phyloP scores from a whole-genome alignment of 2,113 vertebrate species.

The Anarhynchus alexandrinus region DNA sequence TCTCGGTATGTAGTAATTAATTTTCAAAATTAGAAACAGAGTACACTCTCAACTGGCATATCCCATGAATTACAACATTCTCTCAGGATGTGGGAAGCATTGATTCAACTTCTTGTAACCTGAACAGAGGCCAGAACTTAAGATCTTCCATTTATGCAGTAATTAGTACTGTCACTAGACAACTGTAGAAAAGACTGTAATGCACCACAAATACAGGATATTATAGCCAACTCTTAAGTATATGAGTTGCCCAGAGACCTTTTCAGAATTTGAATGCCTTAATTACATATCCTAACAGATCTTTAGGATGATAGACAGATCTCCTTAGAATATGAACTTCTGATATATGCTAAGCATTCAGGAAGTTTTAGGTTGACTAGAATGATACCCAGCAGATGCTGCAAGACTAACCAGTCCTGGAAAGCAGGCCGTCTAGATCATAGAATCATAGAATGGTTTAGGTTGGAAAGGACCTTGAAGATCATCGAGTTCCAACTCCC shows the following conservation, averaged over 20 bases:
- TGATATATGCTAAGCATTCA: background rate
- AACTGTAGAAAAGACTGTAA: background rate
- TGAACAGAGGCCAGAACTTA: background rate
- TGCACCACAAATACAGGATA: background rate
- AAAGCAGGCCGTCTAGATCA: background rate
- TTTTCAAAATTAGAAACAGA: background rate
- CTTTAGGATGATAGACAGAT: background rate
- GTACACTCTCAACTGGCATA: background rate
- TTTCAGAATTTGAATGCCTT: background rate
- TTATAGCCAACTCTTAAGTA: background rate
- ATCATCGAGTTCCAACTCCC: too few relatives aligned
- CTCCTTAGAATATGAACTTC: background rate
- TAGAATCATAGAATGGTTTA: too few relatives aligned
- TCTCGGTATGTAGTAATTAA: background rate
- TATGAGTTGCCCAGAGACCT: background rate
- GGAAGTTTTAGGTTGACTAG: background rate
- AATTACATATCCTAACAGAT: background rate
- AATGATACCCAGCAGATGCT: background rate
- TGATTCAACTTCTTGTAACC: background rate
- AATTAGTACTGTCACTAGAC: background rate
- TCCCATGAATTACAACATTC: background rate
- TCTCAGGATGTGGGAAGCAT: background rate
- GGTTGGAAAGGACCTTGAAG: too few relatives aligned
- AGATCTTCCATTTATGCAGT: background rate
- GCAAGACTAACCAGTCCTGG: background rate